Conservation (phyloP, 1,140 invertebrate species). For the Linepithema humile region DNA sequence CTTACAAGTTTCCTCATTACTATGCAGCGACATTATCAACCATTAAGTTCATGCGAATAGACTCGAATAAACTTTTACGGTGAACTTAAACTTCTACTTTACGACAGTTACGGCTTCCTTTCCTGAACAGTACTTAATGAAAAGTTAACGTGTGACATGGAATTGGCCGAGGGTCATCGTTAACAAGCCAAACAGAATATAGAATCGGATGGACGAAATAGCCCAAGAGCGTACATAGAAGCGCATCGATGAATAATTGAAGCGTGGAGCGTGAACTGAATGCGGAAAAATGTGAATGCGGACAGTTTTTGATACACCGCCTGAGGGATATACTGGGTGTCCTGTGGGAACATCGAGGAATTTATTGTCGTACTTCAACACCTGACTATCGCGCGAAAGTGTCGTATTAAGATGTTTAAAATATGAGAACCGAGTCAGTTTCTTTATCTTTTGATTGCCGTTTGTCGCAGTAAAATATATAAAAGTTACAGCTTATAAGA, state of each 20-base stretch:
- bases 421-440: neutral
- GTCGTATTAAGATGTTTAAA: neutral
- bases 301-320: constrained; percentile 33
- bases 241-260: constrained; percentile 46
- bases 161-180: neutral
- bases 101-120: neutral
- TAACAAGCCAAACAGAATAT: constrained; percentile 31
- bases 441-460: neutral
- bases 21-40: neutral
- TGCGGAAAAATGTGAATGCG: constrained; percentile 28
- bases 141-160: constrained; percentile 6
- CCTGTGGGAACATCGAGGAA: neutral
- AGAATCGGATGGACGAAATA: constrained; percentile 16
- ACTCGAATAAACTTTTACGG: neutral
- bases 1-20: neutral
- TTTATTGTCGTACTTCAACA: neutral
- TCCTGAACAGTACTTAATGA: constrained; percentile 19
- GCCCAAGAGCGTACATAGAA: neutral
- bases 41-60: neutral
- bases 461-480: neutral
- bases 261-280: constrained; percentile 59
- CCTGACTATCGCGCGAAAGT: too few species aligned
- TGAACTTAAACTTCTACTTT: neutral
- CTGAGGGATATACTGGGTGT: neutral
- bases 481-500: neutral